Percentiles rank a stretch among this genome's conserved stretches.
Conservation (phyloP, 2,888 invertebrate genomes). For the Alsophila aescularia region DNA sequence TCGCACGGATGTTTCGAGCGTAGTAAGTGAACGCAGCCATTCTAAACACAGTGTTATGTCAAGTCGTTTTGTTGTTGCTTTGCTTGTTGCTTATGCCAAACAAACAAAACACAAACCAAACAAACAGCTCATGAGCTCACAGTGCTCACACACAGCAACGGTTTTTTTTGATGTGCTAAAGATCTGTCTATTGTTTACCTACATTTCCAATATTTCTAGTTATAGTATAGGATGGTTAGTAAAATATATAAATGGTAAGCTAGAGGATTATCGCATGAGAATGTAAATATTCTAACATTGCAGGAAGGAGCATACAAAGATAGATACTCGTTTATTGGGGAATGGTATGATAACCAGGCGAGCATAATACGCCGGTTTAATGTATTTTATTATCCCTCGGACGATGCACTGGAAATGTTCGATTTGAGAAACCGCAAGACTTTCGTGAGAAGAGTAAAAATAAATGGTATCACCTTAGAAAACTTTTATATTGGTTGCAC, state of each 20-base stretch:
- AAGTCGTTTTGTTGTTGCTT: too few relatives aligned
- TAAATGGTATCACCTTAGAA: conserved; percentile 86
- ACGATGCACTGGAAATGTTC: conserved; percentile 92
- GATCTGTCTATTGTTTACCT: too few relatives aligned
- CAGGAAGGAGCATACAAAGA: conserved; percentile 81
- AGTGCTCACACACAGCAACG: too few relatives aligned
- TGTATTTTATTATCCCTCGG: conserved; percentile 90
- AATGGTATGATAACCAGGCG: conserved; percentile 94
- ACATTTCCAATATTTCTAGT: too few relatives aligned
- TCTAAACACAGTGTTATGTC: too few relatives aligned
- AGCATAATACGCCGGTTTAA: conserved; percentile 89
- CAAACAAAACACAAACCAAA: too few relatives aligned
- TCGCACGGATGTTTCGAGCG: too few relatives aligned
- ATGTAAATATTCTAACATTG: conserved; percentile 30
- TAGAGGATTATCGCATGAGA: neutral
- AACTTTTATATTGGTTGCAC: conserved; percentile 90
- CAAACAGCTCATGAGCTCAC: too few relatives aligned
- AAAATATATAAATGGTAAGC: neutral
- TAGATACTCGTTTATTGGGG: conserved; percentile 87
- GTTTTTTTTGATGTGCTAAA: too few relatives aligned
- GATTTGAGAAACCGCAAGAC: conserved; percentile 86
- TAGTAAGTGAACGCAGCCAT: too few relatives aligned
- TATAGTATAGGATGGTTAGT: conserved; percentile 10
- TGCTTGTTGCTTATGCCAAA: too few relatives aligned
- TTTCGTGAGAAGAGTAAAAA: conserved; percentile 88